These are phyloP conservation scores for Arothron firmamentum DNA, from an alignment of 2,113 vertebrate species.

Conservation along the genomic window DNA sequence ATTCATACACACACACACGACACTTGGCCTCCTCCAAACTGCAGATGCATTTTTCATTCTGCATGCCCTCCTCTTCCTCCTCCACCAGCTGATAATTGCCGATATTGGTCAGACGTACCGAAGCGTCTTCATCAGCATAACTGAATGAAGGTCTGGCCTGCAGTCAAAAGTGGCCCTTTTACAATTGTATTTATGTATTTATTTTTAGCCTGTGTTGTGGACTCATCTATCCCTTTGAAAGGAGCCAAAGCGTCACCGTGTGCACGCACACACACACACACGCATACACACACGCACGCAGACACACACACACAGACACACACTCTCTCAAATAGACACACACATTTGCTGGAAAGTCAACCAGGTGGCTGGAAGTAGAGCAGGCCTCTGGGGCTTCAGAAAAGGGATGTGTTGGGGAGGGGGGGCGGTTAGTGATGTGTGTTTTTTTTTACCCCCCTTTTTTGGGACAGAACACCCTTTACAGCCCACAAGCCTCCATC, in stretches of 20 bases:
- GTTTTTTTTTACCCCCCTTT: conserved; percentile 6
- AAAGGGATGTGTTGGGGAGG: not conserved
- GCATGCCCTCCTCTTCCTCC: not conserved
- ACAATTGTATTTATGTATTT: not conserved
- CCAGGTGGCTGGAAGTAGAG: conserved; percentile 70
- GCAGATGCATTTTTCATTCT: conserved; percentile 52
- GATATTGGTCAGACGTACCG: conserved; percentile 43
- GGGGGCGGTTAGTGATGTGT: conserved; percentile 5
- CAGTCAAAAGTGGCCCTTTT: conserved; percentile 15
- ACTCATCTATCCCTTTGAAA: conserved; percentile 31
- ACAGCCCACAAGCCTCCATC: conserved; percentile 25
- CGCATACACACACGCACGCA: not conserved
- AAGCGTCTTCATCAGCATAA: conserved; percentile 16
- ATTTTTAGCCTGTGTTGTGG: conserved; percentile 22
- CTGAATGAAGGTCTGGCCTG: conserved; percentile 24
- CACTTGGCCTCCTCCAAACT: conserved; percentile 23
- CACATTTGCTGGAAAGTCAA: conserved; percentile 53
- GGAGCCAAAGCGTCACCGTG: conserved; percentile 43
- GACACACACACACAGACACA: conserved; percentile 11
- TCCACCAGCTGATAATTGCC: too few relatives aligned
- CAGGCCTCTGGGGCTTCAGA: conserved; percentile 64
- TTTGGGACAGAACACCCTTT: conserved; percentile 48
- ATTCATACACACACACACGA: too few relatives aligned
- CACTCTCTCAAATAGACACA: conserved; percentile 5
- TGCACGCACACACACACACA: conserved; percentile 1